phyloP scores from a whole-genome alignment of 2,113 vertebrate genomes.

The Microtus ochrogaster region DNA sequence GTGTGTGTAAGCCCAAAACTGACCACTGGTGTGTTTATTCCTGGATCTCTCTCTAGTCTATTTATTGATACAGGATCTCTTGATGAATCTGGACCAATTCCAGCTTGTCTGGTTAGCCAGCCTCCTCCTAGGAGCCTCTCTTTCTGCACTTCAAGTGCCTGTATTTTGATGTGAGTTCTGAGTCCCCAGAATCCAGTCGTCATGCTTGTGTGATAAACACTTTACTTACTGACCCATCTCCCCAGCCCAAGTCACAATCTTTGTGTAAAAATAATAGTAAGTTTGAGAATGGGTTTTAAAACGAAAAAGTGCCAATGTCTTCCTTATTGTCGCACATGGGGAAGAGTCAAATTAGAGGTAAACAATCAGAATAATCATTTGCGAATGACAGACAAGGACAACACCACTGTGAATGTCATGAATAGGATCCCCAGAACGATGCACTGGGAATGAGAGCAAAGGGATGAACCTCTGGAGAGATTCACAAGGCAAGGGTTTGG shows the following conservation, averaged over 20 bases:
- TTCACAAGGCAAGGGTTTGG: neutral
- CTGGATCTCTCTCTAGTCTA: neutral
- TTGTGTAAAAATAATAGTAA: conserved; percentile 1
- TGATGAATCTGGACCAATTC: neutral
- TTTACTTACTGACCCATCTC: neutral
- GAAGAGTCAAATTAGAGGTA: conserved; percentile 21
- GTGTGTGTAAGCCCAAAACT: neutral
- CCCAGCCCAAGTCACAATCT: neutral
- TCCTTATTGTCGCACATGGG: conserved; percentile 25
- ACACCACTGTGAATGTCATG: neutral
- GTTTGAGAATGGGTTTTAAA: conserved; percentile 49
- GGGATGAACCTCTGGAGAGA: neutral
- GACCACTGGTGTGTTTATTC: neutral
- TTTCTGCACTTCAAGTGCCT: neutral
- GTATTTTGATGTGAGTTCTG: neutral
- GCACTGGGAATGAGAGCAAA: neutral
- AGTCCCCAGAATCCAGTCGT: neutral
- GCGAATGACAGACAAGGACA: conserved; percentile 24
- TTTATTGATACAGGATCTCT: neutral
- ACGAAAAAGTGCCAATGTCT: conserved; percentile 17
- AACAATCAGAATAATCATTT: neutral
- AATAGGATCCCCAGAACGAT: neutral
- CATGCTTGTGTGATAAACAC: too few species aligned
- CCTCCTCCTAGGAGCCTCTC: neutral
- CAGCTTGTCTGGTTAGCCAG: neutral